Conservation (phyloP, 1,140 invertebrate species). For the Penaeus indicus region DNA sequence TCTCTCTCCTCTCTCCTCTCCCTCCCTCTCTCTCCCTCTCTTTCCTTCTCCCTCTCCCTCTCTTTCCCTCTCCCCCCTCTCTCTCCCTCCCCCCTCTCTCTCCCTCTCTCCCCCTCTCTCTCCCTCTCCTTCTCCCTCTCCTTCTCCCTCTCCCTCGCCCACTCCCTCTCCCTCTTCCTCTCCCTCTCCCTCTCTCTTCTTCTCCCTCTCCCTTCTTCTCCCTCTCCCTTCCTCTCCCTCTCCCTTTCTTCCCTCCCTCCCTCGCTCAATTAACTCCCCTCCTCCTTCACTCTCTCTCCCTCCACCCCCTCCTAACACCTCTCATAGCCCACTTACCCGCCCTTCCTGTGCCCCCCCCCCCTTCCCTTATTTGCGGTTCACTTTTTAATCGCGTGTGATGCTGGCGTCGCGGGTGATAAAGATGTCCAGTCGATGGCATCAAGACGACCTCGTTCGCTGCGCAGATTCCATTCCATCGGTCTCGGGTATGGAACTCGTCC, state of each 20-base stretch:
- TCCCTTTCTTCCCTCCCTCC: not conserved
- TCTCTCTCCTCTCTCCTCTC: not conserved
- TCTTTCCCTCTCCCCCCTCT: not conserved
- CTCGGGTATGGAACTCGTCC: too few species aligned
- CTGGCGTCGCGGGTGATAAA: too few species aligned
- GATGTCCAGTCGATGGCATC: too few species aligned
- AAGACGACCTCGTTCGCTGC: too few species aligned
- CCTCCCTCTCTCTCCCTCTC: not conserved
- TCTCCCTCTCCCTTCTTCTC: not conserved
- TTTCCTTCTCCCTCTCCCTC: not conserved
- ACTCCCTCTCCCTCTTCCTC: not conserved
- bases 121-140: not conserved
- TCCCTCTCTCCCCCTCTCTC: not conserved
- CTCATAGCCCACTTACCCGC: not conserved
- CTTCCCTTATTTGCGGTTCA: too few species aligned
- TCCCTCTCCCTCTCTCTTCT: not conserved
- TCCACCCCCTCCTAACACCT: not conserved
- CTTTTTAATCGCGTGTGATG: too few species aligned
- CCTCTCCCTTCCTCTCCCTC: not conserved
- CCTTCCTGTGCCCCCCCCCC: not conserved
- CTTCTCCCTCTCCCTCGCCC: not conserved
- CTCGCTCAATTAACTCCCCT: not conserved
- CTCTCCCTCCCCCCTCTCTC: not conserved
- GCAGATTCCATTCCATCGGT: too few species aligned
- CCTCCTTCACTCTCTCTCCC: not conserved